Conservation (phyloP, 2,888 invertebrate species). For the Smittia sp. region DNA sequence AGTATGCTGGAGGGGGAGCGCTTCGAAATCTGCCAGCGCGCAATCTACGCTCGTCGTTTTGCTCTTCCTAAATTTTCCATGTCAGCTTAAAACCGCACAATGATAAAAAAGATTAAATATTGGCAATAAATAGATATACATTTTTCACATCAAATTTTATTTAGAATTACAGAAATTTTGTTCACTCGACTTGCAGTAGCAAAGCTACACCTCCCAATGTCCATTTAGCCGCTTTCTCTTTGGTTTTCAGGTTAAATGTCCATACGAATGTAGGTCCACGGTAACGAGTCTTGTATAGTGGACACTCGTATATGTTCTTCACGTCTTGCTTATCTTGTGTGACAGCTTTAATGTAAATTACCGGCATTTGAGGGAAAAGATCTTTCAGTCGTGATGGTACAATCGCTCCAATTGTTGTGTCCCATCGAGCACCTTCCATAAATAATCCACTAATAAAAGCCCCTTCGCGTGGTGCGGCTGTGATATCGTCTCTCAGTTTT, state of each 20-base stretch:
- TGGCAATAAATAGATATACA: too few relatives aligned
- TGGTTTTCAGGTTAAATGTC: slow-evolving; percentile 91
- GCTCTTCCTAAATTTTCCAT: too few relatives aligned
- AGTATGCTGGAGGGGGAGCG: too few relatives aligned
- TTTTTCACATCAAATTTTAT: slow-evolving; percentile 13
- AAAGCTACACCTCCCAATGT: slow-evolving; percentile 90
- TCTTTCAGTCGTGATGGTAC: slow-evolving; percentile 85
- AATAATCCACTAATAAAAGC: slow-evolving; percentile 84
- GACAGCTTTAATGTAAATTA: slow-evolving; percentile 81
- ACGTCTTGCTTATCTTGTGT: slow-evolving; percentile 86
- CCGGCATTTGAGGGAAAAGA: slow-evolving; percentile 85
- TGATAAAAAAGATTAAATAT: too few relatives aligned
- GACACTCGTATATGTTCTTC: slow-evolving; percentile 86
- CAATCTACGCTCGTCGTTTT: too few relatives aligned
- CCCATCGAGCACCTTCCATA: slow-evolving; percentile 96
- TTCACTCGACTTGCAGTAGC: slow-evolving; percentile 81
- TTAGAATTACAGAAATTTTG: slow-evolving; percentile 46
- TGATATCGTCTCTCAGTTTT: slow-evolving; percentile 79
- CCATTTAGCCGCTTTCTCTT: slow-evolving; percentile 88
- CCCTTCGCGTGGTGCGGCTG: slow-evolving; percentile 83
- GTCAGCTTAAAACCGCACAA: too few relatives aligned
- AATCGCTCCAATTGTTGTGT: slow-evolving; percentile 71
- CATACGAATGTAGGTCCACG: slow-evolving; percentile 92
- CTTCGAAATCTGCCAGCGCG: too few relatives aligned
- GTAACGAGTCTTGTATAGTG: slow-evolving; percentile 86